Conservation (phyloP, 2,797 vertebrate genomes). For the Botia kubotai region DNA sequence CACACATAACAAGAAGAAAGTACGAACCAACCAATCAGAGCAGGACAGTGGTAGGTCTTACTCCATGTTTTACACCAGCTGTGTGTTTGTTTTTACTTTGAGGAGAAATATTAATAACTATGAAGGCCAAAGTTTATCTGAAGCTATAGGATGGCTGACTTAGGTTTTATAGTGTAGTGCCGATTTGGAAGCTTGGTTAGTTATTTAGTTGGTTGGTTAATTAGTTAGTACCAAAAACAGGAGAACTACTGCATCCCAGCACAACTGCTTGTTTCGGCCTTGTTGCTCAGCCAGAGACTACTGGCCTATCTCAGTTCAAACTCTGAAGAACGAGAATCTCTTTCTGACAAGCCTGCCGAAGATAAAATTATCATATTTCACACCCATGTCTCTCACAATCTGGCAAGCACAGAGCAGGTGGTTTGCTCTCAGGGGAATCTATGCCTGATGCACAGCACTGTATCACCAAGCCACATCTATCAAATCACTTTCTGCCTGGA, state of each 20-base stretch:
- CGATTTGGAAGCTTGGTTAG: neutral
- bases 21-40: neutral
- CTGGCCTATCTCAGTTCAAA: constrained; percentile 58
- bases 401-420: constrained; percentile 67
- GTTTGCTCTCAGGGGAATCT: constrained; percentile 64
- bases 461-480: constrained; percentile 65
- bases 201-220: too few species aligned
- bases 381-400: constrained; percentile 66
- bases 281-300: constrained; percentile 54
- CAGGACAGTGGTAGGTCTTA: neutral
- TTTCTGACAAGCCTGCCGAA: constrained; percentile 62
- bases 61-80: neutral
- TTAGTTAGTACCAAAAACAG: constrained; percentile 22
- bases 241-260: constrained; percentile 40
- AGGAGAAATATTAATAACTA: neutral
- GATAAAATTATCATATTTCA: constrained; percentile 66
- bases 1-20: neutral
- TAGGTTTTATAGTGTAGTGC: neutral
- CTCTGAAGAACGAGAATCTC: constrained; percentile 53
- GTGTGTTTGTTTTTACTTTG: neutral
- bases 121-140: neutral
- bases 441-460: constrained; percentile 63
- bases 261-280: constrained; percentile 53
- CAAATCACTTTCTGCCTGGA: constrained; percentile 59
- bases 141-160: neutral